Evolutionary conservation across 2,797 vertebrate species (phyloP), one percentile per base, ranked within the genome.

Genomic region (Rousettus madagascariensis): DNA sequence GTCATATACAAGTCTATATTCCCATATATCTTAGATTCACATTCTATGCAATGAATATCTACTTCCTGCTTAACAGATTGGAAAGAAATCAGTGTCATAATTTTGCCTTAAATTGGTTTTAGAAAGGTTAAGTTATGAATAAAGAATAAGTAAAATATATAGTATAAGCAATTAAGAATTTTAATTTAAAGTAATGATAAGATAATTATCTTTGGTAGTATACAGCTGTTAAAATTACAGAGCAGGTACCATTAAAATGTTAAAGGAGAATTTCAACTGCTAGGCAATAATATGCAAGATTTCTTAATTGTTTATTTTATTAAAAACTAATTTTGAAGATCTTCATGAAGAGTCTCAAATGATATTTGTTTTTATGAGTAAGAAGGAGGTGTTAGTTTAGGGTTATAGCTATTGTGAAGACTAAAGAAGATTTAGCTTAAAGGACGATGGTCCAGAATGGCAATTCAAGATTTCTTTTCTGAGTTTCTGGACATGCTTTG

Each of bases 121-220:
- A 24, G 49, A 69, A 83, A 86, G 12, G 2, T 86, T 93, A 92
- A 92, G 7, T 75, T 91, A 49, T 93, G 26, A 89, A 71, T 82
- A 86, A 95, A 96, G 38, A 78, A 87, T 89, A 88, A 61, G 10
- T 63, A 59, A 95, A 95, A 83, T 49, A 51, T 22, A 12, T 41
- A 36, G 11, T n/a, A 68, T n/a, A 91, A 77, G 10, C 46, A 94
- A 59, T 84, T 79, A 90, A 84, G 65, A 91, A 87, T 84, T 71
- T 86, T 66, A 86, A 77, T 83, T 80, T 71, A 46, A 66, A 66
- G 30, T 89, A 87, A 79, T 63, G 36, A 55, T 86, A 85, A 57
- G 4, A 3, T 65, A 83, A 68, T 91, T 77, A 83, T 69, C 28
- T 86, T 65, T 78, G 49, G 41, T 49, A 53, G 51, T 46, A 41